Evolutionary conservation across 2,113 vertebrate species (phyloP).

Genomic region (Catharus minimus): DNA sequence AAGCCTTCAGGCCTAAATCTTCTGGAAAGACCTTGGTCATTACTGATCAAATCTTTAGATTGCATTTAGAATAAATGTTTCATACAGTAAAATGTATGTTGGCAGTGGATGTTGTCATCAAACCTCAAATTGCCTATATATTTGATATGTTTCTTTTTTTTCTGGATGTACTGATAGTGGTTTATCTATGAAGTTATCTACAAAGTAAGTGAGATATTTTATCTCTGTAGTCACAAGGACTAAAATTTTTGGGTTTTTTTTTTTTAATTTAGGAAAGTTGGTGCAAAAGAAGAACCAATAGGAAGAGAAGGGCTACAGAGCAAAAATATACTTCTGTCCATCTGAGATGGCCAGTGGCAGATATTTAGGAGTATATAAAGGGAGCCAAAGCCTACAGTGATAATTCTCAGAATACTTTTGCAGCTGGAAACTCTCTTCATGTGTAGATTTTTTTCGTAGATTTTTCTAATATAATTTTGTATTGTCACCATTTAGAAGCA

Average conservation of each 20-base stretch:
- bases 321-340: background rate
- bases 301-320: background rate
- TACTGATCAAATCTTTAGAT: background rate
- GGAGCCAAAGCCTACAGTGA: background rate
- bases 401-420: background rate
- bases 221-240: background rate
- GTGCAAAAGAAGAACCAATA: background rate
- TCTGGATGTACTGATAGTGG: background rate
- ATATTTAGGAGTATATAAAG: background rate
- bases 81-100: background rate
- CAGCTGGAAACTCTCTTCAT: background rate
- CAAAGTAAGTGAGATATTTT: background rate
- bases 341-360: background rate
- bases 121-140: background rate
- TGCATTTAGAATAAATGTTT: background rate
- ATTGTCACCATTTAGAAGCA: background rate
- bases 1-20: background rate
- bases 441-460: background rate
- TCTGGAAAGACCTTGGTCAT: background rate
- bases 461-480: background rate
- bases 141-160: background rate
- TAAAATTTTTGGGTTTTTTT: background rate
- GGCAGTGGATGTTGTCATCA: background rate
- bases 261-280: background rate
- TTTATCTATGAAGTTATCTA: background rate